Base-by-base conservation (phyloP, 2,888 invertebrate species). In the Clunio marinus region DNA sequence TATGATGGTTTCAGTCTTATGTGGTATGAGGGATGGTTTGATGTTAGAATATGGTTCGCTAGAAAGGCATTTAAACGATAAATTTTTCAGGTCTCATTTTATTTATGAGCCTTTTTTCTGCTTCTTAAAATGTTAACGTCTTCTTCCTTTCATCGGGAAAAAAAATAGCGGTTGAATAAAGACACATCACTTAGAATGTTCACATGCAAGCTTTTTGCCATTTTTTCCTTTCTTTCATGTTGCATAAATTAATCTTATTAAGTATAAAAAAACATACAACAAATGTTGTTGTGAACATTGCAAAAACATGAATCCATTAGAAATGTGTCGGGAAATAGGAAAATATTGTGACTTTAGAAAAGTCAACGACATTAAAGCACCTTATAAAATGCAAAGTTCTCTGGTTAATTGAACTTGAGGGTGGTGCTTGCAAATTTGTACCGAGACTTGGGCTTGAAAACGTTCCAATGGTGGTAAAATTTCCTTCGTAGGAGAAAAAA, bases 171-270 rank as follows among this genome's bases (percentile, higher is more conserved):
- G 5, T 20, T n/a, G 10, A 27, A 25, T 24, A 35, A 55, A 66
- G 66, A 66, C 66, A 66, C 66, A 66, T 66, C 66, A 66, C 45
- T 66, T 55, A 45, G 45, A 57, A 25, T 24, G 25, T 57, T 63
- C 45, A 55, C 66, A 66, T 66, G 66, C 66, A 66, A 66, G 66
- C 66, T 66, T 66, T 66, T 62, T 45, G 32, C 32, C 62, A 45
- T 17, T 32, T 60, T 60, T 58, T 41, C 13, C 62, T 17, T 24
- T 65, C 57, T 55, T 66, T 51, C 22, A 66, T 10, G 66, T 46
- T 63, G 63, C 66, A 66, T 66, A 66, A 51, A 66, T 66, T 66
- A 51, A 66, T 66, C 66, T 46, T 66, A 66, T 66, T 66, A 66
- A 17, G 32, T n/a, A n/a, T n/a, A 66, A 27, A 45, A 66, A 46